Evolutionary conservation across 2,797 vertebrate genomes (phyloP).

Genomic region (Poecilia wingei): DNA sequence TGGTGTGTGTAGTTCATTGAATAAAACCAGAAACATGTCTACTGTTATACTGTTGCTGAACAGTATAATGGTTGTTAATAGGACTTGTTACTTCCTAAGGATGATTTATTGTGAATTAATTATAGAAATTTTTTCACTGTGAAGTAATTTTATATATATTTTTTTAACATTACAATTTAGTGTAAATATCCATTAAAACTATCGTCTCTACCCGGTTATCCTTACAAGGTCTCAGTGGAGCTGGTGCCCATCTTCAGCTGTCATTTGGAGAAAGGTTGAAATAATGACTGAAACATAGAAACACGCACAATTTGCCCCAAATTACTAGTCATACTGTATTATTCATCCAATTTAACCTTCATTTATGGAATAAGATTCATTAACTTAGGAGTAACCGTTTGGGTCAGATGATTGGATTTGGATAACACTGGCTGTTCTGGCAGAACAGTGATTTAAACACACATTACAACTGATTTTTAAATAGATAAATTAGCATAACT

Average conservation of each 20-base stretch:
- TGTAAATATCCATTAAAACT: background rate
- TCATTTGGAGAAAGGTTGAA: background rate
- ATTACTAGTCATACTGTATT: background rate
- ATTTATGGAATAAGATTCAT: background rate
- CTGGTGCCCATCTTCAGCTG: background rate
- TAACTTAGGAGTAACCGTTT: background rate
- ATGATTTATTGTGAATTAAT: conserved; percentile 2
- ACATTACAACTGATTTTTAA: background rate
- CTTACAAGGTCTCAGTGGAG: background rate
- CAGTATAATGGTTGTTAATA: conserved; percentile 10
- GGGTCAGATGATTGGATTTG: background rate
- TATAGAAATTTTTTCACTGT: background rate
- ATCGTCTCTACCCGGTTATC: background rate
- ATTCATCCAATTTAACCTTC: background rate
- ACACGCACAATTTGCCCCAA: background rate
- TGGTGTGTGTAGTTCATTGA: conserved; percentile 2
- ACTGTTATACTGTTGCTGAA: conserved; percentile 5
- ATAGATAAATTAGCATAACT: background rate
- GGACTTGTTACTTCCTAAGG: conserved; percentile 1
- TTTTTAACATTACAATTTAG: background rate
- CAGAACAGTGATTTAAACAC: background rate
- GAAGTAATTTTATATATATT: background rate
- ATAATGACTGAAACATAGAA: background rate
- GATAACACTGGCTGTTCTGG: background rate
- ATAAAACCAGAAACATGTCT: conserved; percentile 17